Base-by-base conservation (phyloP, 2,888 invertebrate species). In the Ferrisia virgata region DNA sequence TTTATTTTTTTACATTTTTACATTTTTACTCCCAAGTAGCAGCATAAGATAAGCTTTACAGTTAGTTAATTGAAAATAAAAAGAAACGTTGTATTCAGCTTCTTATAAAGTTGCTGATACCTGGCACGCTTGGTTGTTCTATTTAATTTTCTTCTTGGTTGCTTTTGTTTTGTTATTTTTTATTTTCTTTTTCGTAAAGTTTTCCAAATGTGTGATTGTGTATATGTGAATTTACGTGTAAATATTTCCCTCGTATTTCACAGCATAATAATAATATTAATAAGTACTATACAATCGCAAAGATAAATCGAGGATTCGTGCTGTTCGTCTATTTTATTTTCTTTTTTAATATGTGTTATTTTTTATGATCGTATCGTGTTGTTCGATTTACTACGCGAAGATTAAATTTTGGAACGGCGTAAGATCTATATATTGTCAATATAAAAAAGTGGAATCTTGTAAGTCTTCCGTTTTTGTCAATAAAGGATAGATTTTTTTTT, bases 401-500 rank as follows among this genome's bases (percentile, higher is more conserved):
- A 86, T 86, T 85, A 87, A 87, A 87, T 86, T 87, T 85, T 86
- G 85, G 85, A 86, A 86, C 86, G 86, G 87, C 79, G 86, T 88
- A 86, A 87, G 87, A 87, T 87, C 87, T 86, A 86, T 87, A 85
- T 88, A 87, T 86, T 86, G 86, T 86, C 87, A 87, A 86, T 88
- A 87, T 87, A 88, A 87, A 87, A 87, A 87, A 86, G 87, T 87
- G 84, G 87, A 87, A 86, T 86, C 87, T 86, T 87, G 88, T 88
- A 88, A 88, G 88, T 88, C n/a, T n/a, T n/a, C n/a, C 58, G 33
- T 28, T 31, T n/a, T 47, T 47, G 47, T 36, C 64, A 47, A 25
- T 40, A 81, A 40, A 39, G 69, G 80, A 18, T 84, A 78, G 78
- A 47, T 69, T 13, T 39, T 53, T 28, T 53, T 69, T n/a, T n/a